A percentile compares a stretch with the other conserved stretches of the same genome.
phyloP scores from a whole-genome alignment of 2,113 vertebrate genomes.

The Notechis scutatus region DNA sequence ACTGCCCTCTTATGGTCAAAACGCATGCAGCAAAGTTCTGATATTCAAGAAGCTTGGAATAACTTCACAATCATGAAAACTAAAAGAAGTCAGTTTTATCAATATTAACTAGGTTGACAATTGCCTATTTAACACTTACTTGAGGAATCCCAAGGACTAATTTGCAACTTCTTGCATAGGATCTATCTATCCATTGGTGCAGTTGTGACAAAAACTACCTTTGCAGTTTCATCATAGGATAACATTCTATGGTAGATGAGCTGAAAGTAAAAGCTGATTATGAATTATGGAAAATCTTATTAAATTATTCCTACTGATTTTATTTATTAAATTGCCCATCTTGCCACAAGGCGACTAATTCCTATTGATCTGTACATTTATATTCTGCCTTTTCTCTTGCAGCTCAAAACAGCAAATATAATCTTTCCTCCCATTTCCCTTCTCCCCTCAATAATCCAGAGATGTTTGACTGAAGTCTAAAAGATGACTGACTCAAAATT shows the following conservation, averaged over 20 bases:
- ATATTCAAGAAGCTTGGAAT: not conserved
- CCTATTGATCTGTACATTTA: not conserved
- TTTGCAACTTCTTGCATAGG: not conserved
- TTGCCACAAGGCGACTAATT: not conserved
- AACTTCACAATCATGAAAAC: not conserved
- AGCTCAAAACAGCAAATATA: not conserved
- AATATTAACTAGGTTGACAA: not conserved
- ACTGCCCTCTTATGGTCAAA: slow-evolving; percentile 58
- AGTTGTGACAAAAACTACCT: not conserved
- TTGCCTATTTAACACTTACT: not conserved
- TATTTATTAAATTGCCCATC: not conserved
- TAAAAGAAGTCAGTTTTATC: not conserved
- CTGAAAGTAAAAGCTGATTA: not conserved
- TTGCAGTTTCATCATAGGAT: not conserved
- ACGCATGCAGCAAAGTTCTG: fast-evolving
- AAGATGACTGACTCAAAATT: too few species aligned
- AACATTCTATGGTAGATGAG: not conserved
- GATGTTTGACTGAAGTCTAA: not conserved
- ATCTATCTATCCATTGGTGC: not conserved
- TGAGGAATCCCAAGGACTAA: not conserved
- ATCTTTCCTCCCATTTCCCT: not conserved
- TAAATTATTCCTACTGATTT: not conserved
- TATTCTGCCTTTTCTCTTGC: not conserved
- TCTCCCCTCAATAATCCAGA: not conserved
- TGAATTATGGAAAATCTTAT: not conserved